Evolutionary conservation across 1,140 invertebrate genomes (phyloP).

Genomic region (Coboldia fuscipes): DNA sequence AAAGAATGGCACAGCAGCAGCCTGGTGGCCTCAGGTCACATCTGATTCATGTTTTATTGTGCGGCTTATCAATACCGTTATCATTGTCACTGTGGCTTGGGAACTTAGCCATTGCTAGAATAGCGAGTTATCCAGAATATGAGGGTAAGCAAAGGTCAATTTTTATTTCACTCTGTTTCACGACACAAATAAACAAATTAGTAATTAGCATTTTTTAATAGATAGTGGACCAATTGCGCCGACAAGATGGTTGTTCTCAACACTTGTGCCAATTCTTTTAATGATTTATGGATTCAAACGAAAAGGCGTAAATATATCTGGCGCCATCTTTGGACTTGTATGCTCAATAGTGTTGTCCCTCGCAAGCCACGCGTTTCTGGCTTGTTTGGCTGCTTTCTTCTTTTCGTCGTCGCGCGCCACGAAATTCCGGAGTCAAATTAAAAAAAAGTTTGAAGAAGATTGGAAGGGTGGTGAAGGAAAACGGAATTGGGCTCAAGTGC

Average conservation of each 20-base stretch:
- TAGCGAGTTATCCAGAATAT: constrained; percentile 24
- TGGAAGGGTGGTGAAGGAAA: constrained; percentile 69
- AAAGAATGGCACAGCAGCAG: too few relatives aligned
- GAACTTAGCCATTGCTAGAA: constrained; percentile 38
- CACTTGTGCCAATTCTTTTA: constrained; percentile 42
- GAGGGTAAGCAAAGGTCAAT: constrained; percentile 26
- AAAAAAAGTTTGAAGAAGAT: constrained; percentile 53
- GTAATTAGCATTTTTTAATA: constrained; percentile 19
- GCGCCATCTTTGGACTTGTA: constrained; percentile 45
- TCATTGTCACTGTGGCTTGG: constrained; percentile 50
- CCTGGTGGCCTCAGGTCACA: too few relatives aligned
- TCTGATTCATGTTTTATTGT: constrained; percentile 35
- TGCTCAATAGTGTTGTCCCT: constrained; percentile 63
- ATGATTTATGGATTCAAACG: constrained; percentile 39
- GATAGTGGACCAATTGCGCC: constrained; percentile 42
- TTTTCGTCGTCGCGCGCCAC: constrained; percentile 62
- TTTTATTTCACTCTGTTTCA: constrained; percentile 5
- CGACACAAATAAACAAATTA: not conserved
- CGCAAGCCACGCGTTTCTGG: constrained; percentile 54
- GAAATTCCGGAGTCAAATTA: constrained; percentile 45
- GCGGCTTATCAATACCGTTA: constrained; percentile 40
- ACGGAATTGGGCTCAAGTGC: constrained; percentile 76
- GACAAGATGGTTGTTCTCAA: constrained; percentile 46
- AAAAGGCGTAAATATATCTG: constrained; percentile 43
- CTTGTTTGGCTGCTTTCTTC: constrained; percentile 56